Base-by-base conservation (phyloP, 2,888 invertebrate genomes). In the Macrostomum cliftonense region DNA sequence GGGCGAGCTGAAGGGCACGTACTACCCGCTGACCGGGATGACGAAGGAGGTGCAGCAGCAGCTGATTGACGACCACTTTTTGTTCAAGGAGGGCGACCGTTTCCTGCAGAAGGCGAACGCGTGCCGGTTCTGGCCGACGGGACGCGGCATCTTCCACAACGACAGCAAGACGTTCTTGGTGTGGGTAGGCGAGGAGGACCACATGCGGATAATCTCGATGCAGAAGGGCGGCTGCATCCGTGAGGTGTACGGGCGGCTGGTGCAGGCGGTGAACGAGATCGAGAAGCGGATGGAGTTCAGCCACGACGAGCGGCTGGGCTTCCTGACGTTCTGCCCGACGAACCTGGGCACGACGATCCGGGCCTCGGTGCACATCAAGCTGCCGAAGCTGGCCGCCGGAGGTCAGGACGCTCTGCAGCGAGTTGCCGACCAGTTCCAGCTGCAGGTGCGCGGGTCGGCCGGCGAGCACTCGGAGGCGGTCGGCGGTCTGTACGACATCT, bases 61-160 rank as follows among this genome's bases (percentile, higher is more conserved):
- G 74, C 78, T 93, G 66, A 91, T 91, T 71, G 88, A 89, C 64
- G 91, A 91, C 73, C 91, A 93, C 74, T 93, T 93, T 81, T 78
- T 91, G 64, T 91, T 91, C 80, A 89, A 91, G 77, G 89, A 89
- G 75, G 88, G 89, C 57, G 88, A 85, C 71, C 57, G 57, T 5
- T 61, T 61, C 52, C 44, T 64, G 39, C 82, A 86, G 75, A 79
- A 85, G 12, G 88, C 88, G 63, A 88, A 88, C 64, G 88, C 87
- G 55, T 89, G 88, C 78, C 83, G 76, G 56, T 79, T 82, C 37
- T 91, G 88, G 88, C 87, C 89, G 0, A 84, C 83, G 57, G 87
- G 86, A 0, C 78, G 91, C 46, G 89, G 89, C 0, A 88, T 89
- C 43, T 89, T 80, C 65, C 75, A 88, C 1, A 83, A 79, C 61